Base-by-base conservation (phyloP, 30 jellyfish, hydroid and myxozoan species). In the Haliclystus octoradiatus region DNA sequence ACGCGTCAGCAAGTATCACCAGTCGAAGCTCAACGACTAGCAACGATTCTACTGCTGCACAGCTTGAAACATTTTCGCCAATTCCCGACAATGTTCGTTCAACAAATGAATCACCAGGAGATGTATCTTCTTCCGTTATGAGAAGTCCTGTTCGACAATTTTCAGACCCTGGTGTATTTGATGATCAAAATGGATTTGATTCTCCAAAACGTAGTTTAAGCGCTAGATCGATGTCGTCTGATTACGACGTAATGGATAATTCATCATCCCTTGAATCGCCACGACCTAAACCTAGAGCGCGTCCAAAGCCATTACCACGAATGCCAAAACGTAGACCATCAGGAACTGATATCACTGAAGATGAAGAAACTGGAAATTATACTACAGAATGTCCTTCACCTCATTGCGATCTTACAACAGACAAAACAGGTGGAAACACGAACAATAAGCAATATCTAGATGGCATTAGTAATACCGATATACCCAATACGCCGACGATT, bases 251-350 rank as follows among this genome's bases (percentile, higher is more conserved):
- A n/a, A 40, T 40, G 57, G 57, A 40, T 5, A 40, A 5, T 19
- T 9, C 57, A 5, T 40, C 57, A 5, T 40, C 57, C 19, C 57
- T 19, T 9, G 57, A 40, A 40, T 40, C 57, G 9, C 57, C 57
- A 40, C 57, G 57, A 5, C 57, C 57, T 5, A 40, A 40, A 40
- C 57, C 57, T 5, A 40, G 57, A 19, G 19, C 19, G 57, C 57
- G 57, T 40, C 57, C 57, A 19, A 40, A 40, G 57, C 57, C 57
- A 40, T 40, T 40, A 19, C 57, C 57, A 40, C 57, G 57, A n/a
- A n/a, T n/a, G 19, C 57, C 57, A 40, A 40, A 40, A 40, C 57
- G 57, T 5, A 9, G 57, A 5, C 57, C 57, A 5, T 40, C 57
- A 19, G 57, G 57, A 40, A 40, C 57, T 9, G 19, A 5, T 40